phyloP scores from a whole-genome alignment of 2,888 invertebrate species.

The Drosophila tanythrix region DNA sequence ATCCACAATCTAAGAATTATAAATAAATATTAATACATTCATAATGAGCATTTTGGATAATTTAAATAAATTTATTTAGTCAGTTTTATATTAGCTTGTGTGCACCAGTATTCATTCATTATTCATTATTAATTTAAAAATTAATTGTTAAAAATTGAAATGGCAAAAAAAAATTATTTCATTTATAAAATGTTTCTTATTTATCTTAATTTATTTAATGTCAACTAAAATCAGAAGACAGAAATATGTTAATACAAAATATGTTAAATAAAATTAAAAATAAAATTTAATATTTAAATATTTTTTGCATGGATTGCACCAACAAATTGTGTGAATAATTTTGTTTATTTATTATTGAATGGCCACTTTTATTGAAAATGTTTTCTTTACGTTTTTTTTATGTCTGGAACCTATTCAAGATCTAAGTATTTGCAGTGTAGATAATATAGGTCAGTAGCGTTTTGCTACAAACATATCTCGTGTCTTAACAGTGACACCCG shows the following conservation, averaged over 20 bases:
- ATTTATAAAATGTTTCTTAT: neutral
- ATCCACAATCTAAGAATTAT: slow-evolving; percentile 89
- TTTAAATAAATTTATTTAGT: no score
- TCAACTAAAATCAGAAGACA: neutral
- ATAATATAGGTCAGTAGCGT: neutral
- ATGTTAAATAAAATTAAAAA: neutral
- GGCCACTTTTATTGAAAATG: no score
- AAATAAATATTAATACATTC: neutral
- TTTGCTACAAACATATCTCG: neutral
- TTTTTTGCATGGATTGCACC: neutral
- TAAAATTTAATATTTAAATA: neutral
- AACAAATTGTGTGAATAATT: neutral
- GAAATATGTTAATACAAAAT: no score
- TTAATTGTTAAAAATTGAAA: no score
- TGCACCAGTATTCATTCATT: no score
- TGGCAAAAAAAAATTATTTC: no score
- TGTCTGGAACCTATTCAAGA: neutral
- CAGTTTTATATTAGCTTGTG: no score
- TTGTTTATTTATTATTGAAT: no score
- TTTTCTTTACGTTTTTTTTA: no score
- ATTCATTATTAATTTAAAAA: no score
- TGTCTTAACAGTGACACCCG: neutral
- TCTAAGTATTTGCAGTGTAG: neutral
- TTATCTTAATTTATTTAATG: neutral
- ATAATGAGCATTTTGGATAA: neutral